A percentile compares a stretch with the other conserved stretches of the same genome.
Conservation (phyloP, 2,113 vertebrate genomes). For the Eublepharis macularius region DNA sequence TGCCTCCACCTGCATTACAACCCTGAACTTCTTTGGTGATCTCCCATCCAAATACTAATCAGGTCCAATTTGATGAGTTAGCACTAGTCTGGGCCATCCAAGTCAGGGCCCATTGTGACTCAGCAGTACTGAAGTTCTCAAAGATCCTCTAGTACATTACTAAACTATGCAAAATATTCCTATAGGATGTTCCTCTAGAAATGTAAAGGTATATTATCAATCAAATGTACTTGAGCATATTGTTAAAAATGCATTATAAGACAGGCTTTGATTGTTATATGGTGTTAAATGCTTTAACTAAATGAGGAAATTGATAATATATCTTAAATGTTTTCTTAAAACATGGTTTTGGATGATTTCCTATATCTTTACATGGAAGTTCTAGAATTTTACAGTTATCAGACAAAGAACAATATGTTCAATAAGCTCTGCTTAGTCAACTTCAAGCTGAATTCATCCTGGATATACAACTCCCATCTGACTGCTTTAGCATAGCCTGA, state of each 20-base stretch:
- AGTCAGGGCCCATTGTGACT: background rate
- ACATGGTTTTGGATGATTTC: background rate
- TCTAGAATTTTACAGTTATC: background rate
- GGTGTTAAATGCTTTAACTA: background rate
- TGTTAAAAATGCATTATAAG: background rate
- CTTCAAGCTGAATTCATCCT: background rate
- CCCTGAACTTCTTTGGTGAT: too few species aligned
- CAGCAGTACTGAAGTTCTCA: background rate
- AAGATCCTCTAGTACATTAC: background rate
- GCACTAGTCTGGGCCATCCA: too few species aligned
- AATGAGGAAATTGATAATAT: background rate
- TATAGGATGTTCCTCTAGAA: background rate
- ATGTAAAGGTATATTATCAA: background rate
- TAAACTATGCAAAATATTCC: background rate
- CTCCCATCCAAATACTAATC: too few species aligned
- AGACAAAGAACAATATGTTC: background rate
- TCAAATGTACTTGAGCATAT: background rate
- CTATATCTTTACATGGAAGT: background rate
- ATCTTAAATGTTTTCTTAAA: constrained; percentile 1
- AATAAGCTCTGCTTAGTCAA: background rate
- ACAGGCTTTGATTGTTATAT: background rate
- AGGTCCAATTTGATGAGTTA: too few species aligned
- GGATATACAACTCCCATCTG: background rate
- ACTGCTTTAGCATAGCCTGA: background rate
- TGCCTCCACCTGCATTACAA: too few species aligned